Evolutionary conservation across 1,140 invertebrate genomes (phyloP).

Genomic region (Leptinotarsa texana): DNA sequence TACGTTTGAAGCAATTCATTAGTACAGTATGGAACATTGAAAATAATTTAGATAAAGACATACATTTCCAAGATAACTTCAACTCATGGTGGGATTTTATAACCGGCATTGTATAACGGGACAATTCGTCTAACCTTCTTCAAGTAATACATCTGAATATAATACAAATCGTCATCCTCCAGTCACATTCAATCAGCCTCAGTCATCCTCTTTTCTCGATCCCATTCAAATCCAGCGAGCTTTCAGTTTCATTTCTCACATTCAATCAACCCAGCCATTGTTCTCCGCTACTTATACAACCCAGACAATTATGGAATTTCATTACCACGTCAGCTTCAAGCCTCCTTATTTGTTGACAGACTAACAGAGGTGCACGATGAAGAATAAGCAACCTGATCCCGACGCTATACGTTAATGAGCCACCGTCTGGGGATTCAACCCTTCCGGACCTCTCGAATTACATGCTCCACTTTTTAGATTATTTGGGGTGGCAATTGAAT

Average conservation of each 20-base stretch:
- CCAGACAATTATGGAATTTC: not conserved
- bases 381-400: not conserved
- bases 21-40: no score
- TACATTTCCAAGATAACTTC: no score
- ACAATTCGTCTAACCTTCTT: no score
- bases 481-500: constrained; percentile 24
- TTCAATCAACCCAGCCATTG: not conserved
- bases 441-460: constrained; percentile 24
- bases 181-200: no score
- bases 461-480: constrained; percentile 26
- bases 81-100: no score
- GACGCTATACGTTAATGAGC: constrained; percentile 16
- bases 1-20: no score
- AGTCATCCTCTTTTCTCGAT: not conserved
- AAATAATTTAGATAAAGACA: no score
- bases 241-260: constrained; percentile 1
- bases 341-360: not conserved
- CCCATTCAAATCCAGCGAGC: not conserved
- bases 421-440: constrained; percentile 8
- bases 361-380: not conserved
- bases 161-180: no score
- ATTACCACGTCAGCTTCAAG: constrained; percentile 2
- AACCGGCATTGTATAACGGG: no score
- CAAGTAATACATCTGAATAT: no score
- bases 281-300: not conserved